These are phyloP conservation scores for Marronus borbonicus DNA, from an alignment of 2,888 invertebrate genomes.

Conservation along the genomic window DNA sequence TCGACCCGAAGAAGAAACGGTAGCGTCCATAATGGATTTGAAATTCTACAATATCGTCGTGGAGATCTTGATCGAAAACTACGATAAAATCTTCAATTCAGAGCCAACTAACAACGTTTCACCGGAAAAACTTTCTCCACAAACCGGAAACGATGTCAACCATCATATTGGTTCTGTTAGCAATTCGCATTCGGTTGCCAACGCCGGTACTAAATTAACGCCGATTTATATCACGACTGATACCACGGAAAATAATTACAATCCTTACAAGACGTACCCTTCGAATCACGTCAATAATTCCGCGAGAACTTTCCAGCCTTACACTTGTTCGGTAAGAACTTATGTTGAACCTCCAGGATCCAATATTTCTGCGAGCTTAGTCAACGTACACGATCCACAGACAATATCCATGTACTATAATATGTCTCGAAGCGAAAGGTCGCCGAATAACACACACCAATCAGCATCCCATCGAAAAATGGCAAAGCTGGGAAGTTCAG, in stretches of 20 bases:
- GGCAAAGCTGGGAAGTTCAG: constrained; percentile 62
- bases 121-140: constrained; percentile 57
- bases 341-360: constrained; percentile 71
- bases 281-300: constrained; percentile 40
- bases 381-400: constrained; percentile 68
- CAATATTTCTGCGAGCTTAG: constrained; percentile 68
- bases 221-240: constrained; percentile 44
- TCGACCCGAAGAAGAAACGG: constrained; percentile 95
- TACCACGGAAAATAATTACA: constrained; percentile 48
- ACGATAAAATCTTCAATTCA: constrained; percentile 80
- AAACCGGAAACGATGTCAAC: constrained; percentile 52
- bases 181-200: constrained; percentile 21
- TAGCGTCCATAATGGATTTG: constrained; percentile 98
- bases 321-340: constrained; percentile 68
- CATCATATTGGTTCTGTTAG: constrained; percentile 17
- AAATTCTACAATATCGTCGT: constrained; percentile 99
- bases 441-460: constrained; percentile 49
- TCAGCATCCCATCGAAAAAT: constrained; percentile 51
- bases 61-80: constrained; percentile 94
- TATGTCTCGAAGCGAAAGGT: constrained; percentile 64
- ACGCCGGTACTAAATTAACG: constrained; percentile 24
- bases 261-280: constrained; percentile 43
- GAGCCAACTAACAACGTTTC: constrained; percentile 64
- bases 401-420: constrained; percentile 61
- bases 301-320: constrained; percentile 49